These are phyloP conservation scores for Bemisia tabaci DNA, from an alignment of 1,140 invertebrate genomes.

Conservation along the genomic window DNA sequence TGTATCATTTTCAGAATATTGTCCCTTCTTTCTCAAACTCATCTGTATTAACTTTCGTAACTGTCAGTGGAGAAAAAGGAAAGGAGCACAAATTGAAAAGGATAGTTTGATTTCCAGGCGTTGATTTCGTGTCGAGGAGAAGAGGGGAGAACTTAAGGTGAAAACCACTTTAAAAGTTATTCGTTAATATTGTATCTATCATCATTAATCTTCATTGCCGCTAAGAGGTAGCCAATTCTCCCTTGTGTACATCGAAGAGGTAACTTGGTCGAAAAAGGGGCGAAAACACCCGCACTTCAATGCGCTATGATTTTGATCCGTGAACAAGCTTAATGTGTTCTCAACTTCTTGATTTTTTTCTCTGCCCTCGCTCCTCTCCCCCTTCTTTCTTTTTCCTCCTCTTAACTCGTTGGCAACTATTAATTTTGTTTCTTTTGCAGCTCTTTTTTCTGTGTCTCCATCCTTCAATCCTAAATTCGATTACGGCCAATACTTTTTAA, in stretches of 20 bases:
- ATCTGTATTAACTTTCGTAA: no score
- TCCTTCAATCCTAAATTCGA: background rate
- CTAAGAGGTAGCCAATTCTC: background rate
- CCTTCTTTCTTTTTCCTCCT: background rate
- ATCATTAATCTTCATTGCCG: constrained; percentile 3
- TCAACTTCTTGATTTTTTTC: background rate
- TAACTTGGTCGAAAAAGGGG: background rate
- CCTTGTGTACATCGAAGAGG: background rate
- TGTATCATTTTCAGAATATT: no score
- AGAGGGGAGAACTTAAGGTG: background rate
- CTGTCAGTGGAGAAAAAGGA: no score
- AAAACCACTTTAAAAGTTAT: constrained; percentile 6
- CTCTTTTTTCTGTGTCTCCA: no score
- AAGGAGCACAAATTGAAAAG: constrained; percentile 1
- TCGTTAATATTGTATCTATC: constrained; percentile 7
- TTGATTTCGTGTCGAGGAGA: background rate
- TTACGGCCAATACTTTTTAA: no score
- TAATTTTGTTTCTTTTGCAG: background rate
- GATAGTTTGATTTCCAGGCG: background rate
- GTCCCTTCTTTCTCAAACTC: no score
- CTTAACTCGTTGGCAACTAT: background rate
- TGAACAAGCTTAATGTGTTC: background rate
- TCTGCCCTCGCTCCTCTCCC: background rate
- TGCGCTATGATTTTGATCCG: background rate
- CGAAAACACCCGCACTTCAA: background rate